Percentiles rank a stretch among this genome's conserved stretches.
Evolutionary conservation across 2,888 invertebrate species (phyloP).

Genomic region (Diachrysia chrysitis): DNA sequence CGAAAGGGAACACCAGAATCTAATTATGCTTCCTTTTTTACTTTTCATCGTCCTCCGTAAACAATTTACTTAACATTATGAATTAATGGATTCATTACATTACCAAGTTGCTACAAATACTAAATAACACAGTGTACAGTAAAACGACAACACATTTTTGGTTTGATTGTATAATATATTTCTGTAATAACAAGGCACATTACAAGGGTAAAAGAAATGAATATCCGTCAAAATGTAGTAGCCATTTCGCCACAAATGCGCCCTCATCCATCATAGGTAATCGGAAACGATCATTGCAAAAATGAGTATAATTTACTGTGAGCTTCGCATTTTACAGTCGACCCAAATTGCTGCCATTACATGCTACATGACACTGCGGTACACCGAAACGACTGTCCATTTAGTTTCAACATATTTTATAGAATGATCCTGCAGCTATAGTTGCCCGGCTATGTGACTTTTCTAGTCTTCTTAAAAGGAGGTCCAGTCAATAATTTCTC

Average conservation of each 20-base stretch:
- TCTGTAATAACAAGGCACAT: constrained; percentile 50
- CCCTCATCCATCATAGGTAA: constrained; percentile 82
- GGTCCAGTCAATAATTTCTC: constrained; percentile 70
- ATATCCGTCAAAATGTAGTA: constrained; percentile 67
- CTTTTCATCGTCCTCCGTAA: constrained; percentile 48
- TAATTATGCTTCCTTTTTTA: constrained; percentile 57
- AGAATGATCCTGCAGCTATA: constrained; percentile 55
- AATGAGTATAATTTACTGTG: constrained; percentile 84
- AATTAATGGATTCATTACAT: constrained; percentile 36
- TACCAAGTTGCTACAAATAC: constrained; percentile 6
- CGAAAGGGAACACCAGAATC: constrained; percentile 65
- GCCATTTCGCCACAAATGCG: constrained; percentile 71
- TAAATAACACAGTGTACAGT: background rate
- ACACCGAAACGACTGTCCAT: constrained; percentile 74
- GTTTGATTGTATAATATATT: constrained; percentile 48
- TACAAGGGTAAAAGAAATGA: constrained; percentile 55
- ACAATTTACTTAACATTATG: constrained; percentile 51
- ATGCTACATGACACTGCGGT: constrained; percentile 78
- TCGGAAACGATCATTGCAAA: constrained; percentile 86
- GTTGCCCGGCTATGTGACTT: constrained; percentile 43
- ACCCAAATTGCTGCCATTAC: constrained; percentile 83
- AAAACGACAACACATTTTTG: constrained; percentile 29
- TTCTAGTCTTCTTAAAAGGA: constrained; percentile 74
- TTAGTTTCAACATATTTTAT: constrained; percentile 65
- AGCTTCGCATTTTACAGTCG: constrained; percentile 80